Conservation (phyloP, 2,888 invertebrate genomes). For the Sabatieria punctata region DNA sequence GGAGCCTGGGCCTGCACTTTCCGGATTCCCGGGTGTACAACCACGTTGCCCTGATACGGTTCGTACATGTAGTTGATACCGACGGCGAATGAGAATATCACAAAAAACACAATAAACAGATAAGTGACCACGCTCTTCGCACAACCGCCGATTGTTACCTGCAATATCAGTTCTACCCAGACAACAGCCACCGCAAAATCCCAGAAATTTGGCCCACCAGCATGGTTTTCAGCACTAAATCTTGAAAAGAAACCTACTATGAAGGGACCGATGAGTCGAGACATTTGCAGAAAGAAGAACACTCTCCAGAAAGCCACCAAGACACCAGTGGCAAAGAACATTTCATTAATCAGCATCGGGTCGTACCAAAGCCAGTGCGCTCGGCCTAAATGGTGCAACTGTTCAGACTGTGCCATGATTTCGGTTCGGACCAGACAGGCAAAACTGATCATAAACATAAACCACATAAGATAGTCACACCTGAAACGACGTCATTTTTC, state of each 20-base stretch:
- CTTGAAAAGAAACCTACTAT: constrained; percentile 12
- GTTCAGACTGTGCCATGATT: constrained; percentile 4
- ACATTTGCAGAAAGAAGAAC: constrained; percentile 23
- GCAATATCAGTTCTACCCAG: too few species aligned
- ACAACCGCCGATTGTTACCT: constrained; percentile 27
- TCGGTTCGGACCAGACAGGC: constrained; percentile 8
- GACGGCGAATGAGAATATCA: constrained; percentile 25
- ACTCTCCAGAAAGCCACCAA: constrained; percentile 22
- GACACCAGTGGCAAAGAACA: constrained; percentile 18
- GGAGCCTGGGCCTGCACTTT: too few species aligned
- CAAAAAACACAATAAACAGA: constrained; percentile 21
- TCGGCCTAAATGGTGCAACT: constrained; percentile 12
- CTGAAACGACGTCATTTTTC: constrained; percentile 9
- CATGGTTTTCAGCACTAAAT: too few species aligned
- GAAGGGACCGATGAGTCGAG: constrained; percentile 18
- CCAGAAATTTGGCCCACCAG: too few species aligned
- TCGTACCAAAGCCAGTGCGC: constrained; percentile 16
- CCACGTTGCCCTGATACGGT: background rate
- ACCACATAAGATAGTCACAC: constrained; percentile 16
- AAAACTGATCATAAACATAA: constrained; percentile 11
- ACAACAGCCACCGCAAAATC: too few species aligned
- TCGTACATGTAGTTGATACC: too few species aligned
- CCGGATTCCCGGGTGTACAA: too few species aligned
- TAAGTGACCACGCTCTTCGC: constrained; percentile 20
- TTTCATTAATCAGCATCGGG: constrained; percentile 18